These are phyloP conservation scores for Anguilla rostrata DNA, from an alignment of 2,113 vertebrate genomes.

Conservation along the genomic window DNA sequence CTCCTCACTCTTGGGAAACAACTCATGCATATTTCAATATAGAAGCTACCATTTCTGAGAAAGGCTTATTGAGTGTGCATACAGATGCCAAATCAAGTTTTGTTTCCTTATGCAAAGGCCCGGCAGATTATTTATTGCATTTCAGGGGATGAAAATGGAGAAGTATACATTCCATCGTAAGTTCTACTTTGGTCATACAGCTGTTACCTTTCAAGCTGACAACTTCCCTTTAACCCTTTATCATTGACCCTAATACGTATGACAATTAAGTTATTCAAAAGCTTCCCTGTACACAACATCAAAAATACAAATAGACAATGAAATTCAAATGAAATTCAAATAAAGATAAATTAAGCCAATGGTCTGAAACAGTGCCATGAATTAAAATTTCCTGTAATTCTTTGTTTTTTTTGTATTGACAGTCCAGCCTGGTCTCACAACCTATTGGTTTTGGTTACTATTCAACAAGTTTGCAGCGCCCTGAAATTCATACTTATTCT, in stretches of 20 bases:
- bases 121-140: neutral
- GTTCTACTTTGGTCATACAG: neutral
- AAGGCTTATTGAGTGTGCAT: conserved; percentile 58
- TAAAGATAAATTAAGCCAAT: neutral
- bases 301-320: neutral
- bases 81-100: conserved; percentile 53
- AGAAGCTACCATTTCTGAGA: conserved; percentile 56
- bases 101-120: conserved; percentile 22
- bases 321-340: neutral
- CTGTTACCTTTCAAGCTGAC: neutral
- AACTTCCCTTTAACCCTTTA: neutral
- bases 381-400: neutral
- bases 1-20: conserved; percentile 51
- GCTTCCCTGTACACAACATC: neutral
- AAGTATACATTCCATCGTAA: neutral
- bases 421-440: no score
- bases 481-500: no score
- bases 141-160: neutral
- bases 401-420: no score
- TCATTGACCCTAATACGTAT: neutral
- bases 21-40: conserved; percentile 70
- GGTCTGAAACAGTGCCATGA: neutral
- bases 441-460: no score
- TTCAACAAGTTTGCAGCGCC: no score
- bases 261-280: neutral